Evolutionary conservation across 2,888 invertebrate genomes (phyloP).

Genomic region (Rugalucina vietnamica): DNA sequence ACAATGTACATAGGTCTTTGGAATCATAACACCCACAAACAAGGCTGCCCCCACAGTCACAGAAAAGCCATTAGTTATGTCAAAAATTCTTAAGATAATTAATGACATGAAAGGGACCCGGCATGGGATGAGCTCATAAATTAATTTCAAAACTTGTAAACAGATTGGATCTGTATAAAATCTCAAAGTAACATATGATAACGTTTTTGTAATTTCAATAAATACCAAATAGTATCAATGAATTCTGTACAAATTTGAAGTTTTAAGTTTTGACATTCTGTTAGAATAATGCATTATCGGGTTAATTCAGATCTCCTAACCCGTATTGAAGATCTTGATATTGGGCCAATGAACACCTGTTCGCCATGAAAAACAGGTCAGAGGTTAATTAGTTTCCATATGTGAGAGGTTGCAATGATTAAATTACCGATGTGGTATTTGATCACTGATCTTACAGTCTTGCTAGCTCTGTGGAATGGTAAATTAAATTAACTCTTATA

Average conservation of each 20-base stretch:
- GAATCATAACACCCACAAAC: background rate
- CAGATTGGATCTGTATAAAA: constrained; percentile 4
- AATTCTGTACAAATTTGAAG: background rate
- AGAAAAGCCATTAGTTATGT: background rate
- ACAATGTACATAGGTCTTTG: too few relatives aligned
- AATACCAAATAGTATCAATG: background rate
- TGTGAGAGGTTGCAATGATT: background rate
- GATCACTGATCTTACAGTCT: background rate
- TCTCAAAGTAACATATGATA: background rate
- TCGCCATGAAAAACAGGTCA: background rate
- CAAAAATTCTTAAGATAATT: background rate
- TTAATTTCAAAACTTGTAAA: background rate
- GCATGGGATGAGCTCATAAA: background rate
- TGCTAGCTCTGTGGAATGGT: background rate
- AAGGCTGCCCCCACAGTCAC: background rate
- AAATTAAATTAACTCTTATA: too few relatives aligned
- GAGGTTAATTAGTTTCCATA: background rate
- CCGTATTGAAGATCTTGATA: background rate
- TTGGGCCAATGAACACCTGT: background rate
- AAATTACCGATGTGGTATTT: background rate
- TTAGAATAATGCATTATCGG: background rate
- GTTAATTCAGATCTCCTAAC: background rate
- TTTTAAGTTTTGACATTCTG: background rate
- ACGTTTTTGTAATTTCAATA: background rate
- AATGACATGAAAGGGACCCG: background rate